phyloP scores from a whole-genome alignment of 30 jellyfish, hydroid and myxozoan genomes.

The Aurelia coerulea region DNA sequence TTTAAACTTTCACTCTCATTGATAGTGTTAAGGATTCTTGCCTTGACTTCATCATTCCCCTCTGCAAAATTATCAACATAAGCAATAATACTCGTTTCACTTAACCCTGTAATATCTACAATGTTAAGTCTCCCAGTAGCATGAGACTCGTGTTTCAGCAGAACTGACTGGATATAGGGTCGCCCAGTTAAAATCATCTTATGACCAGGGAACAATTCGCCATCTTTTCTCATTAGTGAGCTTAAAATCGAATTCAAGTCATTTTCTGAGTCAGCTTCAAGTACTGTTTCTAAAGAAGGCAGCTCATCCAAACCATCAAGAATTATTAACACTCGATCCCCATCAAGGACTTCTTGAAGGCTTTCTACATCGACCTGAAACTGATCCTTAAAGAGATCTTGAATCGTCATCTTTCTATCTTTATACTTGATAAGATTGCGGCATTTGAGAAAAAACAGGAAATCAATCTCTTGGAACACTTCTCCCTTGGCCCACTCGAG shows the following conservation, averaged over 20 bases:
- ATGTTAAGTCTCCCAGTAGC: constrained; percentile 13
- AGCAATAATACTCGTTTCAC: neutral
- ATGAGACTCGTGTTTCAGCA: constrained; percentile 16
- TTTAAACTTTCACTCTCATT: constrained; percentile 5
- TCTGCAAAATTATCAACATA: constrained; percentile 28
- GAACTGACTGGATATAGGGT: constrained; percentile 35
- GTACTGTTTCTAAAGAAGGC: constrained; percentile 27
- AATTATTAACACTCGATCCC: constrained; percentile 20
- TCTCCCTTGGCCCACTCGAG: constrained; percentile 41
- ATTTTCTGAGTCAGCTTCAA: neutral
- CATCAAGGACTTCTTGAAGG: neutral
- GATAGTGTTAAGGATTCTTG: neutral
- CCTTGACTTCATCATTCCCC: neutral
- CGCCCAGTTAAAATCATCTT: constrained; percentile 40
- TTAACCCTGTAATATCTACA: constrained; percentile 31
- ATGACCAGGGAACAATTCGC: constrained; percentile 45
- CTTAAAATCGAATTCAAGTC: constrained; percentile 2
- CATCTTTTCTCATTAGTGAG: constrained; percentile 6
- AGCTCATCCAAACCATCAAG: constrained; percentile 48
- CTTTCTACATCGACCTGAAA: neutral
- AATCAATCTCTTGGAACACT: constrained; percentile 15
- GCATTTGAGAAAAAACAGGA: constrained; percentile 34
- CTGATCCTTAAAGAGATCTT: constrained; percentile 10
- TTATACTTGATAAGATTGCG: neutral
- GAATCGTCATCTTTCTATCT: neutral